phyloP scores from a whole-genome alignment of 2,888 invertebrate genomes.

The Corythucha ciliata region DNA sequence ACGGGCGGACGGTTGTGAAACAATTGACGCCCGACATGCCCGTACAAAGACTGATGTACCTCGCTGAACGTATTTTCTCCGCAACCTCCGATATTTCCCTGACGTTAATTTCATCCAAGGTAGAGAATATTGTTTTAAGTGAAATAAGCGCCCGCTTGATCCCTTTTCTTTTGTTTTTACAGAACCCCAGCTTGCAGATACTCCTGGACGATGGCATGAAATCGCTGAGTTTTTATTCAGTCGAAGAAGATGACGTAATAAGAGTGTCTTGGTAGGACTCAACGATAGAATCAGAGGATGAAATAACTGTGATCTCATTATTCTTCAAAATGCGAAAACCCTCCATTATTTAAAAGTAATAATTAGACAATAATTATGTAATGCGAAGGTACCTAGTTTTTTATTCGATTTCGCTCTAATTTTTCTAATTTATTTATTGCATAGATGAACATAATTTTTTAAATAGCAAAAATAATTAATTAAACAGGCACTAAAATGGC shows the following conservation, averaged over 20 bases:
- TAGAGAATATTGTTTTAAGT: conserved; percentile 30
- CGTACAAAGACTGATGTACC: conserved; percentile 70
- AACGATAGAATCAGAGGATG: not conserved
- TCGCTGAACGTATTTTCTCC: conserved; percentile 67
- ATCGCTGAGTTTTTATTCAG: conserved; percentile 70
- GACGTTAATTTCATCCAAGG: conserved; percentile 42
- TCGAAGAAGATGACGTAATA: conserved; percentile 74
- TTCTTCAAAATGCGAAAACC: too few relatives aligned
- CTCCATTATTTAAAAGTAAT: too few relatives aligned
- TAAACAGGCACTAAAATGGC: too few relatives aligned
- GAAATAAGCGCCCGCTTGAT: not conserved
- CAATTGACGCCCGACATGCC: conserved; percentile 68
- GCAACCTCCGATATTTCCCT: conserved; percentile 43
- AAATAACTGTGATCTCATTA: not conserved
- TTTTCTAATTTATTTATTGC: too few relatives aligned
- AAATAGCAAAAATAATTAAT: too few relatives aligned
- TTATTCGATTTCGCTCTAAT: too few relatives aligned
- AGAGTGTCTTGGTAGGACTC: conserved; percentile 46
- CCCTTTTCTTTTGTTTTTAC: conserved; percentile 37
- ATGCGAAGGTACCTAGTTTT: too few relatives aligned
- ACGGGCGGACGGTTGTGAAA: conserved; percentile 49
- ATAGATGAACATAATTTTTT: too few relatives aligned
- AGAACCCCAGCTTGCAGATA: conserved; percentile 58
- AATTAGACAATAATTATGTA: too few relatives aligned
- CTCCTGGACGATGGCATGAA: conserved; percentile 71